A percentile compares a stretch with the other conserved stretches of the same genome.
Conservation (phyloP, 2,113 vertebrate genomes). For the Rutilus rutilus region DNA sequence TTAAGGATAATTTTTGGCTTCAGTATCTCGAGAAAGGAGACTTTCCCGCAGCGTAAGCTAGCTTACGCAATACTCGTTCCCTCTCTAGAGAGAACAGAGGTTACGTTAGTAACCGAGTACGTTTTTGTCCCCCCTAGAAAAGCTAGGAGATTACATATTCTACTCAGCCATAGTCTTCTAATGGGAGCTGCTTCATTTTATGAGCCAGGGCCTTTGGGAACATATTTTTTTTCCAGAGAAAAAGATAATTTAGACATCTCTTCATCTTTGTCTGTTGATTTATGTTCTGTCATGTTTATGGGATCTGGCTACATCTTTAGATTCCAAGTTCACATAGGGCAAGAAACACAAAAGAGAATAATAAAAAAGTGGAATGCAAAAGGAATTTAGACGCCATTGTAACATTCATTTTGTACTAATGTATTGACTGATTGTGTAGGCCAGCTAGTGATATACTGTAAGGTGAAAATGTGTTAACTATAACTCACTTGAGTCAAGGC, state of each 20-base stretch:
- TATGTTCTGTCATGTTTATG: background rate
- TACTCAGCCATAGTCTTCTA: background rate
- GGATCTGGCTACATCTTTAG: constrained; percentile 7
- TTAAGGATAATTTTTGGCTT: too few species aligned
- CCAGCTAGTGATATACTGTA: background rate
- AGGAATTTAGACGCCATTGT: background rate
- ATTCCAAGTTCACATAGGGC: background rate
- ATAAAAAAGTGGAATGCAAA: background rate
- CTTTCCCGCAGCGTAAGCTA: too few species aligned
- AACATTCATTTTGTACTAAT: background rate
- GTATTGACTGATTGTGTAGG: background rate
- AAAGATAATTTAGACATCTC: background rate
- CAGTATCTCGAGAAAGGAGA: too few species aligned
- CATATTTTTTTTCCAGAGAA: background rate
- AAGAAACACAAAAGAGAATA: background rate
- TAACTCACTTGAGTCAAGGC: background rate
- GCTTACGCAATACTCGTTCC: too few species aligned
- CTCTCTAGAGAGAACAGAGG: too few species aligned
- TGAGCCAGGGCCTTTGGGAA: background rate
- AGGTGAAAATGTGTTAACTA: background rate
- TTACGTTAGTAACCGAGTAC: too few species aligned
- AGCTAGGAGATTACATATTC: background rate
- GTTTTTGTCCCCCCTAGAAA: background rate
- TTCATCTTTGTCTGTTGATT: background rate
- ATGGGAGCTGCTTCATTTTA: background rate